Evolutionary conservation across 2,797 vertebrate species (phyloP).

Genomic region (Chromobotia macracanthus): DNA sequence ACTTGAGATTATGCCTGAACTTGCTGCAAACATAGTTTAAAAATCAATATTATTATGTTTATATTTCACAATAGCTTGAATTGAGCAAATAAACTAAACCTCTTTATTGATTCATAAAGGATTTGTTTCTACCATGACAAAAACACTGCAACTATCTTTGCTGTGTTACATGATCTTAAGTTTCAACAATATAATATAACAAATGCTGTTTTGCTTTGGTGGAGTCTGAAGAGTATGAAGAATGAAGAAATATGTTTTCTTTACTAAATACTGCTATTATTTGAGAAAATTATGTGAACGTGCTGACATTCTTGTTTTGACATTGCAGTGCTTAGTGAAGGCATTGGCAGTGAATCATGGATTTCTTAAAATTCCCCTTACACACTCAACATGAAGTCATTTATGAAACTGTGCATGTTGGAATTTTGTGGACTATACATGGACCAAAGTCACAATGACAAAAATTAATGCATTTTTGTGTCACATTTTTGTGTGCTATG

Average conservation of each 20-base stretch:
- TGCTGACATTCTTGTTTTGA: conserved; percentile 2
- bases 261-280: background rate
- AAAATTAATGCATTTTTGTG: background rate
- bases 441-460: conserved; percentile 6
- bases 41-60: background rate
- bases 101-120: background rate
- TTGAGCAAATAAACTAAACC: background rate
- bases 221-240: background rate
- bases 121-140: background rate
- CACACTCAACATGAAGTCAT: conserved; percentile 36
- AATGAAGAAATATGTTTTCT: background rate
- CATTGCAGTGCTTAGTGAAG: background rate
- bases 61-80: background rate
- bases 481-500: background rate
- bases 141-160: background rate
- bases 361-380: conserved; percentile 34
- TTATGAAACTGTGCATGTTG: background rate
- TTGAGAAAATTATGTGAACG: background rate
- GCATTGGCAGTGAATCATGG: conserved; percentile 4
- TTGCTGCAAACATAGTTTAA: background rate
- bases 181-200: conserved; percentile 12
- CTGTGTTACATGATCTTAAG: background rate
- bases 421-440: background rate
- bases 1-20: background rate
- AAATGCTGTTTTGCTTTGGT: conserved; percentile 21